Base-by-base conservation (phyloP, 2,113 vertebrate genomes). In the Condylura cristata region DNA sequence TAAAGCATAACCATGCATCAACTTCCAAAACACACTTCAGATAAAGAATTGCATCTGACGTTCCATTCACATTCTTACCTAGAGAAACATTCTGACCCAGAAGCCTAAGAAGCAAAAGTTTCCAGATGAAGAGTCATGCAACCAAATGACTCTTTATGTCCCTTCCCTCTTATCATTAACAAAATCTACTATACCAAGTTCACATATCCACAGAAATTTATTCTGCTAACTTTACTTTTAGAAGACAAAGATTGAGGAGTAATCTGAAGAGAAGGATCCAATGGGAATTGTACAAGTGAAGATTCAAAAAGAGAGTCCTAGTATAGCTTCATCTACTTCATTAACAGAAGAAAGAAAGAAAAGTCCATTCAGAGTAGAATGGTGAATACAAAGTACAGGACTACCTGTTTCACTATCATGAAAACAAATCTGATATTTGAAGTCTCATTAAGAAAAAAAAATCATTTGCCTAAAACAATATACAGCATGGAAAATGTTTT, bases 241-340 rank as follows among this genome's bases (percentile, higher is more conserved):
- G 89, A 97, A 97, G 63, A 79, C 75, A 97, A 1, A 92, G 96
- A 96, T 37, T 97, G 68, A 89, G 84, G 71, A 98, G 92, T 83
- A 96, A 98, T 98, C 97, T 98, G 96, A 98, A 98, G 97, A 98
- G 97, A 97, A 95, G 96, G 90, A 97, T 98, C 89, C 93, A 97
- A 92, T 83, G 63, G 93, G 46, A 98, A 97, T 87, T 90, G 80
- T 95, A 72, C 37, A 96, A 98, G 95, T 18, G 4, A 72, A 95
- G 92, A 89, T 88, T 90, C 61, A 76, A 94, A 75, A 96, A 83
- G 71, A 81, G 94, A 61, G 95, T 86, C 86, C 96, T 96, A 91
- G 28, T 32, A 70, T 44, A 89, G 71, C 80, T 74, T 95, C n/a
- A 94, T 90, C 51, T 95, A 96, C 10, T 96, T 48, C 95, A 96